These are phyloP conservation scores for Coccyzus lansbergi DNA, from an alignment of 2,797 vertebrate species.

Conservation along the genomic window DNA sequence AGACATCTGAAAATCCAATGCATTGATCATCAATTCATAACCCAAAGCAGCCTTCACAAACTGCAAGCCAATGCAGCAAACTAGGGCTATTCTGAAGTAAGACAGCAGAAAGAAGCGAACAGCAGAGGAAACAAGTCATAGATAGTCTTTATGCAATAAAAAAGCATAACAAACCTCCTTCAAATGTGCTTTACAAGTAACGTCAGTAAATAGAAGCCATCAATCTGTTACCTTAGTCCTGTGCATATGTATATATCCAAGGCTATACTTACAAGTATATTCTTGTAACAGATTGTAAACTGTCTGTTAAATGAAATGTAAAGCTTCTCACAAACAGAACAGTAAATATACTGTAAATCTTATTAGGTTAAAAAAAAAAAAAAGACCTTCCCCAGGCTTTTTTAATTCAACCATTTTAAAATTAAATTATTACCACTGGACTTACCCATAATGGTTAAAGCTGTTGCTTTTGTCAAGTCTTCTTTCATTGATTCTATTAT, in stretches of 20 bases:
- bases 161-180: background rate
- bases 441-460: slow-evolving; percentile 99
- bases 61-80: background rate
- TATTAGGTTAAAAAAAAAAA: background rate
- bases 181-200: background rate
- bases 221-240: background rate
- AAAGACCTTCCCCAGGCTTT: slow-evolving; percentile 27
- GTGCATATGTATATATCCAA: background rate
- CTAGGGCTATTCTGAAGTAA: background rate
- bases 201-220: background rate
- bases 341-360: background rate
- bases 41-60: background rate
- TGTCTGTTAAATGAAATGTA: background rate
- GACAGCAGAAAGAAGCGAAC: background rate
- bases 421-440: slow-evolving; percentile 64
- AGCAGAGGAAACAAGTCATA: background rate
- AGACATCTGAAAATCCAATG: background rate
- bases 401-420: slow-evolving; percentile 58
- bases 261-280: background rate
- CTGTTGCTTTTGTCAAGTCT: slow-evolving; percentile 92
- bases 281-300: background rate
- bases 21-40: background rate
- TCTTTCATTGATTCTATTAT: slow-evolving; percentile 94
- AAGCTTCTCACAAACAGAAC: background rate
- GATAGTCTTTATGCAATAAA: background rate